These are phyloP conservation scores for Thera obeliscata DNA, from an alignment of 2,888 invertebrate genomes.

Conservation along the genomic window DNA sequence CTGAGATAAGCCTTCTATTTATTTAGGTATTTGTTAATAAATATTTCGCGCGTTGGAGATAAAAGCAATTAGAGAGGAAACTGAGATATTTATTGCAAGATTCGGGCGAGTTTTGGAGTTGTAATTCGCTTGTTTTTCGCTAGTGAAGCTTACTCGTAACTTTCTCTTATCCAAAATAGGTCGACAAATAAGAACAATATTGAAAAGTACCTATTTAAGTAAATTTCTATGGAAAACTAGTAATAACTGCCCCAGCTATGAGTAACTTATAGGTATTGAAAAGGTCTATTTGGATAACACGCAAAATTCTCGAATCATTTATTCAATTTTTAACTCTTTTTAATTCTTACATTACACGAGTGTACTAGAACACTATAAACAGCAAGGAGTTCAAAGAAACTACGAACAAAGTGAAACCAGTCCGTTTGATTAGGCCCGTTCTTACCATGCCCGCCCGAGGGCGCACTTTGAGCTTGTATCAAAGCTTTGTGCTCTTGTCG, in stretches of 20 bases:
- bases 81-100: slow-evolving; percentile 1
- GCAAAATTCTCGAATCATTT: too few relatives aligned
- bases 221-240: too few relatives aligned
- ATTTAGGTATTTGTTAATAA: slow-evolving; percentile 9
- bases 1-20: slow-evolving; percentile 19
- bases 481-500: slow-evolving; percentile 71
- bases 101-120: slow-evolving; percentile 1
- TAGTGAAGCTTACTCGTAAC: slow-evolving; percentile 25
- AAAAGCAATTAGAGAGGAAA: slow-evolving; percentile 13
- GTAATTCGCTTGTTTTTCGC: slow-evolving; percentile 11
- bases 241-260: too few relatives aligned
- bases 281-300: too few relatives aligned
- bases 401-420: slow-evolving; percentile 76
- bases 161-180: not conserved
- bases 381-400: slow-evolving; percentile 74
- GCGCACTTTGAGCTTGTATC: slow-evolving; percentile 71
- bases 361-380: slow-evolving; percentile 70
- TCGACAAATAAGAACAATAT: too few relatives aligned
- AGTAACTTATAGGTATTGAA: too few relatives aligned
- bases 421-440: slow-evolving; percentile 81
- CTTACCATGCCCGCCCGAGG: slow-evolving; percentile 71
- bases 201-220: too few relatives aligned
- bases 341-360: not conserved
- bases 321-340: not conserved
- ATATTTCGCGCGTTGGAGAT: slow-evolving; percentile 5